Evolutionary conservation across 2,113 vertebrate species (phyloP), one percentile per base, ranked within the genome.

Genomic region (Amphiprion percula): DNA sequence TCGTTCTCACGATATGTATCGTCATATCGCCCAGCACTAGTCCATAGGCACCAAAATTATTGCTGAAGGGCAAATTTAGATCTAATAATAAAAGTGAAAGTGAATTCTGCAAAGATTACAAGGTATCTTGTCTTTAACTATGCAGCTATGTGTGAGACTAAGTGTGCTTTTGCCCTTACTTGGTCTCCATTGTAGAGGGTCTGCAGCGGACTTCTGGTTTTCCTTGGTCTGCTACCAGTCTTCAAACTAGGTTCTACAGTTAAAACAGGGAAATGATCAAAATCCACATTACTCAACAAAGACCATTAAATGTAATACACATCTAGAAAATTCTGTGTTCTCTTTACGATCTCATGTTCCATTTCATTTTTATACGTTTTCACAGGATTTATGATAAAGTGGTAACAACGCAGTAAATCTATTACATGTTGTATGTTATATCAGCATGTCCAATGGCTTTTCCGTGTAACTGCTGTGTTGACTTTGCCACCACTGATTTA

Each of bases 151-250:
- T 44, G 41, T 44, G 41, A 9, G 41, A 2, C 10, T 44, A 14
- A 3, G 41, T 14, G 41, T 44, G 41, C 8, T 37, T 8, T 37
- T 2, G 44, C 28, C 0, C 74, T 94, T 91, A 98, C 97, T 97
- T 97, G 96, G 74, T 97, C 95, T 77, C 93, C 94, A 49, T 96
- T 94, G 1, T 96, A 95, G 0, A 97, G 92, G 3, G 90, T 87
- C 90, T 98, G 96, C 58, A 98, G 90, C 0, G 97, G 96, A 85
- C 90, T 97, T 73, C 95, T 93, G 0, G 91, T 93, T 53, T 96
- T 96, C 9, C 90, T 80, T 16, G 92, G 89, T 90, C 93, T 94
- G 79, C 68, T 66, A 39, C 79, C 87, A 23, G 77, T 86, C 90
- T 94, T 79, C 47, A 78, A 66, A 28, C 81, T 47, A 0, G 92